phyloP scores from a whole-genome alignment of 2,113 vertebrate species.

The Acanthochromis polyacanthus region DNA sequence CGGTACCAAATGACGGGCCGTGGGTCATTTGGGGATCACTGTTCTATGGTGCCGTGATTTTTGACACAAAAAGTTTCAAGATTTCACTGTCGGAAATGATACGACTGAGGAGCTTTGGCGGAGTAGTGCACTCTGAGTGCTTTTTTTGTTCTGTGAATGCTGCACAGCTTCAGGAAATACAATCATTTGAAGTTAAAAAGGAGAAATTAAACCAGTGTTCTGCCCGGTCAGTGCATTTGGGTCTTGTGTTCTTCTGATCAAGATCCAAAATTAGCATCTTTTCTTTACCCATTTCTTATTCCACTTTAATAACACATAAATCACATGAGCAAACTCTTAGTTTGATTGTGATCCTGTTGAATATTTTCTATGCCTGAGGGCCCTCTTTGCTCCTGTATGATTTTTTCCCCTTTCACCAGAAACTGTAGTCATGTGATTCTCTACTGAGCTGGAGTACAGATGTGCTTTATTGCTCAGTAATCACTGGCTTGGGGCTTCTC shows the following conservation, averaged over 20 bases:
- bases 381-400: slow-evolving; percentile 55
- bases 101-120: no score
- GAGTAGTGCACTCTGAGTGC: no score
- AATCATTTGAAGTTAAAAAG: slow-evolving; percentile 31
- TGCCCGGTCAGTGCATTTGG: slow-evolving; percentile 59
- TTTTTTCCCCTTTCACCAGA: slow-evolving; percentile 44
- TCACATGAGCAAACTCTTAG: slow-evolving; percentile 71
- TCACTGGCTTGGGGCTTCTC: slow-evolving; percentile 84
- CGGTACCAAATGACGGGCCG: no score
- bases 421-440: slow-evolving; percentile 70
- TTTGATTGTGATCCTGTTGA: slow-evolving; percentile 66
- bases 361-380: slow-evolving; percentile 60
- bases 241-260: slow-evolving; percentile 50
- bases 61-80: no score
- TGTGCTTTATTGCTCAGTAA: slow-evolving; percentile 82
- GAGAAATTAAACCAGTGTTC: slow-evolving; percentile 3
- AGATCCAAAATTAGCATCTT: slow-evolving; percentile 66
- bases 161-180: slow-evolving; percentile 8
- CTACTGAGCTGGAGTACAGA: slow-evolving; percentile 79
- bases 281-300: slow-evolving; percentile 49
- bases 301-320: slow-evolving; percentile 71
- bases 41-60: no score
- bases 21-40: no score
- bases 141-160: not conserved
- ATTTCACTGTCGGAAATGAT: no score